phyloP scores from a whole-genome alignment of 1,140 invertebrate species.

The Andricus grossulariae region DNA sequence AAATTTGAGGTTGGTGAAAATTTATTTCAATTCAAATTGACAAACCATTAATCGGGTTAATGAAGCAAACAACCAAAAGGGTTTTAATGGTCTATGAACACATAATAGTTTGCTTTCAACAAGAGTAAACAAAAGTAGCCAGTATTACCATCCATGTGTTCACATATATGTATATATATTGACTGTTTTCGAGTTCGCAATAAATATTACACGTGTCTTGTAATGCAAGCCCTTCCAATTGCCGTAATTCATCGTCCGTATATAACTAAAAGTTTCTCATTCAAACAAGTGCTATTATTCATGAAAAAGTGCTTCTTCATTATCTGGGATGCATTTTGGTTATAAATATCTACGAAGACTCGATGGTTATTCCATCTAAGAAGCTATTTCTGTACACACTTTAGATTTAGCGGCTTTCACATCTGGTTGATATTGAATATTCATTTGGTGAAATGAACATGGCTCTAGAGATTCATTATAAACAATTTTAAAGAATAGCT shows the following conservation, averaged over 20 bases:
- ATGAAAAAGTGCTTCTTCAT: slow-evolving; percentile 1
- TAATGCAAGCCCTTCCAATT: slow-evolving; percentile 19
- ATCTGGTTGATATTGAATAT: neutral
- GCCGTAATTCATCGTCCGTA: slow-evolving; percentile 18
- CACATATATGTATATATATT: neutral
- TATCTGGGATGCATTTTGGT: slow-evolving; percentile 19
- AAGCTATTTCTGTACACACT: neutral
- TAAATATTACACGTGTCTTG: slow-evolving; percentile 6
- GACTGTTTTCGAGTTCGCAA: neutral
- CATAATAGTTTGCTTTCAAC: neutral
- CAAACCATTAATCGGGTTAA: neutral
- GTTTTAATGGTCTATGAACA: neutral
- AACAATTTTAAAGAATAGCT: no score
- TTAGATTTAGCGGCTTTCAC: neutral
- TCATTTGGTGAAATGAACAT: neutral
- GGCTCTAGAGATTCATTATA: no score
- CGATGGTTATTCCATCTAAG: neutral
- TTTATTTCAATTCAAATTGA: neutral
- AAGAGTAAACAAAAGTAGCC: slow-evolving; percentile 8
- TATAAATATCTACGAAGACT: slow-evolving; percentile 6
- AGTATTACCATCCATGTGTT: slow-evolving; percentile 1
- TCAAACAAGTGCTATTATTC: slow-evolving; percentile 26
- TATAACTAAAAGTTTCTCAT: slow-evolving; percentile 19
- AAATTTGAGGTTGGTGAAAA: no score
- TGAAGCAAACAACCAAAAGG: neutral